Conservation (phyloP, 2,113 vertebrate species). For the Pachycephala philippinensis region DNA sequence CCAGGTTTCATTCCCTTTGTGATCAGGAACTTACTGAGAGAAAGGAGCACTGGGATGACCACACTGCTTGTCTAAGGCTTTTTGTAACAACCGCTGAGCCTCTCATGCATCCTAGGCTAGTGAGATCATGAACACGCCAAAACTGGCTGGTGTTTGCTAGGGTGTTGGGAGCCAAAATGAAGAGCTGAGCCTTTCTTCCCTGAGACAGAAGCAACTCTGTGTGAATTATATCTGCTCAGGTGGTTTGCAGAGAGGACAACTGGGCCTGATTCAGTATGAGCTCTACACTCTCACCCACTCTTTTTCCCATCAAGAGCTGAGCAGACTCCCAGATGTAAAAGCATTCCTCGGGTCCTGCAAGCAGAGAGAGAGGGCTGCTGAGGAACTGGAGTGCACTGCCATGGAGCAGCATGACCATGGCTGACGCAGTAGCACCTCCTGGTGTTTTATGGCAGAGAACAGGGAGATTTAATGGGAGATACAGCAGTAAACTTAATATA, state of each 20-base stretch:
- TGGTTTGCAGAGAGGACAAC: neutral
- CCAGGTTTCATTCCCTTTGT: neutral
- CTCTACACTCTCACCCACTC: neutral
- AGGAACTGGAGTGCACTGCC: too few relatives aligned
- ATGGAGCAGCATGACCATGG: fast-evolving
- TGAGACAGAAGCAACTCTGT: neutral
- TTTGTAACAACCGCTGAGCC: neutral
- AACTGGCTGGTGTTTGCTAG: neutral
- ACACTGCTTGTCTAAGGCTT: neutral
- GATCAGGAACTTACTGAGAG: neutral
- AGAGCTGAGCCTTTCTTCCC: neutral
- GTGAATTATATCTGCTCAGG: neutral
- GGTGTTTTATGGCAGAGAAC: neutral
- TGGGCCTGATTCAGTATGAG: neutral
- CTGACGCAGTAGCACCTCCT: neutral
- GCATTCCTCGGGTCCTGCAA: neutral
- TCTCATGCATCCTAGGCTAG: neutral
- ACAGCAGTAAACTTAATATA: neutral
- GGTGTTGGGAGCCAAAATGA: neutral
- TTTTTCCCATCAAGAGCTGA: neutral
- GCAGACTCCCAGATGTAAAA: neutral
- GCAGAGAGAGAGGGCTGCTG: neutral
- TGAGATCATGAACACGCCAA: neutral
- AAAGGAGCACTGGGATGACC: neutral
- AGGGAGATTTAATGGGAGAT: neutral